Conservation (phyloP, 2,888 invertebrate genomes). For the Panopea generosa region DNA sequence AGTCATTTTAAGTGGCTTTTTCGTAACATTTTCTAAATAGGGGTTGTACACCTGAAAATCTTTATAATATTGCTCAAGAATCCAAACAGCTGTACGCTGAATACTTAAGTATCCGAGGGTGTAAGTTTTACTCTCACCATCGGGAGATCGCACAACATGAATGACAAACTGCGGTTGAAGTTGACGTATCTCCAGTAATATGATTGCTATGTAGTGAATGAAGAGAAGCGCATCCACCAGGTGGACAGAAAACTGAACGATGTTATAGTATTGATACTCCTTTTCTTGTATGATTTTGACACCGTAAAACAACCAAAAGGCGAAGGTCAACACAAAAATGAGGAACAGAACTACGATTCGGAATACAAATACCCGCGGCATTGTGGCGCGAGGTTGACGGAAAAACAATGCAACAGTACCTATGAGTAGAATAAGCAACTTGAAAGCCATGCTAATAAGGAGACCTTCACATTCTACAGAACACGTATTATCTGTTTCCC, state of each 20-base stretch:
- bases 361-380: slow-evolving; percentile 96
- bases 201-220: slow-evolving; percentile 96
- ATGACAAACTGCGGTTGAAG: slow-evolving; percentile 92
- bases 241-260: slow-evolving; percentile 96
- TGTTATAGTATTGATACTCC: slow-evolving; percentile 89
- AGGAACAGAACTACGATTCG: slow-evolving; percentile 95
- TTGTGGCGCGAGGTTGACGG: slow-evolving; percentile 92
- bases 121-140: slow-evolving; percentile 95
- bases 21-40: slow-evolving; percentile 87
- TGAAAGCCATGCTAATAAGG: slow-evolving; percentile 95
- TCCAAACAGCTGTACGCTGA: slow-evolving; percentile 97
- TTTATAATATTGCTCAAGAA: slow-evolving; percentile 96
- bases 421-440: slow-evolving; percentile 94
- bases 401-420: slow-evolving; percentile 97
- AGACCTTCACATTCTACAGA: slow-evolving; percentile 90
- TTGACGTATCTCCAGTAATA: slow-evolving; percentile 96
- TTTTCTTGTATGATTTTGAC: slow-evolving; percentile 89
- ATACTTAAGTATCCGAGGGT: slow-evolving; percentile 91
- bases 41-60: slow-evolving; percentile 99
- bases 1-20: slow-evolving; percentile 76
- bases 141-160: slow-evolving; percentile 95
- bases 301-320: slow-evolving; percentile 99
- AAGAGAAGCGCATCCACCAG: slow-evolving; percentile 97
- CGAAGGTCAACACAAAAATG: slow-evolving; percentile 95
- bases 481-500: slow-evolving; percentile 75